Percentiles rank a stretch among this genome's conserved stretches.
phyloP scores from a whole-genome alignment of 1,140 invertebrate species.

The Drosophila sp. region DNA sequence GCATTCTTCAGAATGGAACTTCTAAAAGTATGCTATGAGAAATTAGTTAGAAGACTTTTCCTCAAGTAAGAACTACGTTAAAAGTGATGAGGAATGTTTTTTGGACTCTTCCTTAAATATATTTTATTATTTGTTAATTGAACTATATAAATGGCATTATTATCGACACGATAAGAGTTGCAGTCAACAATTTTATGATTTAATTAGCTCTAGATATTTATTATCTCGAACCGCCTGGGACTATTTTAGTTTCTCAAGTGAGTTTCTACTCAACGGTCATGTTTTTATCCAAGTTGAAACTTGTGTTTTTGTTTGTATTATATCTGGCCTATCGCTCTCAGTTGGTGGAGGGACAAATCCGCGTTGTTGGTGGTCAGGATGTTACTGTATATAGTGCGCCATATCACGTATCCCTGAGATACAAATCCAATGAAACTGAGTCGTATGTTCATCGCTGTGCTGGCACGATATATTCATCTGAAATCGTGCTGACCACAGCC shows the following conservation, averaged over 20 bases:
- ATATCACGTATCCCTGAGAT: constrained; percentile 15
- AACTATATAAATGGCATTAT: no score
- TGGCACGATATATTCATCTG: neutral
- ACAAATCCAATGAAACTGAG: neutral
- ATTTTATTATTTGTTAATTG: no score
- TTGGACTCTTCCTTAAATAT: no score
- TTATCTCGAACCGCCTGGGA: no score
- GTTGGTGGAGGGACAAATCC: neutral
- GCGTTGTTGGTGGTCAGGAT: constrained; percentile 1
- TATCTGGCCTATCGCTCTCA: no score
- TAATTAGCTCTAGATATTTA: neutral
- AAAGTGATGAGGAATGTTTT: no score
- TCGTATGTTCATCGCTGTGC: constrained; percentile 11
- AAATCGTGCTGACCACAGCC: constrained; percentile 8
- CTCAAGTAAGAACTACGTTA: no score
- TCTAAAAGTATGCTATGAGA: neutral
- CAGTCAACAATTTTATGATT: neutral
- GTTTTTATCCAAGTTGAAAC: neutral
- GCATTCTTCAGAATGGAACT: no score
- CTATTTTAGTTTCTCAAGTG: no score
- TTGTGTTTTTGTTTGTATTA: no score
- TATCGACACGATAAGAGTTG: neutral
- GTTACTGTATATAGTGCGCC: neutral
- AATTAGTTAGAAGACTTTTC: neutral
- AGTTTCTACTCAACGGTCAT: neutral